Evolutionary conservation across 2,113 vertebrate genomes (phyloP), one percentile per base, ranked within the genome.

Genomic region (Hemibates koningsi): DNA sequence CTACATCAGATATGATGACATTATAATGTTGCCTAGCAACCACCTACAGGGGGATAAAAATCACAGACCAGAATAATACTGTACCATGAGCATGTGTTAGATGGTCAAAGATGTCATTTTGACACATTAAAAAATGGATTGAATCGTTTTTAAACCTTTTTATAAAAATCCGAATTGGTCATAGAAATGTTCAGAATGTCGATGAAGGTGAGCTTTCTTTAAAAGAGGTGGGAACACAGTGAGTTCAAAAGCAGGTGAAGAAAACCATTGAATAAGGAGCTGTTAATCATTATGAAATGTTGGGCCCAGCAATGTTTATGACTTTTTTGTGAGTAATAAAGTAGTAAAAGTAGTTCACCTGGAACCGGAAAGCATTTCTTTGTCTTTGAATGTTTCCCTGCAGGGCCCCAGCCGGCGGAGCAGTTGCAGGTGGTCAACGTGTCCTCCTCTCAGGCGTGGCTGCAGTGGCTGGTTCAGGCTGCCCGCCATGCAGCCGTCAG

Each of bases 351-450:
- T 29, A 76, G 9, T 29, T 78, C 71, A 78, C 71, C 24, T 50
- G 71, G 43, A 76, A 50, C 36, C 9, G 3, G 6, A 50, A 38
- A 41, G 29, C 9, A 38, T 56, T 84, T 61, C 7, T 57, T 17
- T 85, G 41, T 54, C n/a, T 24, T 16, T 34, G 19, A 24, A 36
- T 32, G 61, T 91, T 80, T 86, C 21, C 82, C 38, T 81, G 43
- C 8, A 99, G 98, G 98, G 85, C 98, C 98, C 19, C 97, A 92
- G 50, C 96, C 96, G 19, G 96, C 97, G 79, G 98, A 99, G 94
- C 96, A 98, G 92, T 96, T 99, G 78, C 96, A 97, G 90, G 96
- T 98, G 91, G 94, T 90, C 50, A 98, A 98, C 1, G 96, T 98
- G 86, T 97, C 98, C 0, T 97, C 98, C 83, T 97, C 96, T 5